Evolutionary conservation across 2,888 invertebrate genomes (phyloP), one percentile per base, ranked within the genome.

Genomic region (Mesorhabditis sp.): DNA sequence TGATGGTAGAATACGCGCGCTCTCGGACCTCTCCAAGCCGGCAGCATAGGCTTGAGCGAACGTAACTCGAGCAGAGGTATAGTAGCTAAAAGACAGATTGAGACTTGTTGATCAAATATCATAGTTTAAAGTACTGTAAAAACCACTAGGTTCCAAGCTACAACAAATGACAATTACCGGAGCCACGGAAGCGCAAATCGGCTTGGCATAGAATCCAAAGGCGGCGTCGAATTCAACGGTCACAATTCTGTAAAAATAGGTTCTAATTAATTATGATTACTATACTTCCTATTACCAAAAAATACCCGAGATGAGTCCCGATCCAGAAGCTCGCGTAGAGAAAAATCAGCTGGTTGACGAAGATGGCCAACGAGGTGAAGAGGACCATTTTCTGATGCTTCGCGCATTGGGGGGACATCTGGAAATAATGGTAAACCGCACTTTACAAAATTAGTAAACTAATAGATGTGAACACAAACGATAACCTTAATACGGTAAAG

Each of bases 271-370:
- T 28, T 28, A 28, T 28, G 28, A 28, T 28, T 28, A 28, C 28
- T 28, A 28, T 28, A 28, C 28, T 28, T 28, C 28, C 28, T 28
- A 28, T 28, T 28, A 28, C 28, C 2, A 28, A 28, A 28, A 10
- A 10, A n/a, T 50, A 50, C 58, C 58, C 58, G 10, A 50, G n/a
- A 10, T 50, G 7, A n/a, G 10, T 13, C 10, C 58, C 58, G 10
- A 50, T 50, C 58, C 58, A 50, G n/a, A 50, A 50, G n/a, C 10
- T 50, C 10, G 58, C 58, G n/a, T 50, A 50, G 58, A n/a, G 7
- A n/a, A 50, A 50, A 50, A 50, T n/a, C 10, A 50, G 58, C n/a
- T 50, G 58, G 58, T 10, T 50, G 58, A 50, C 58, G 58, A 50
- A 50, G n/a, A 50, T n/a, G 58, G 58, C 7, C 7, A n/a, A 10